phyloP scores from a whole-genome alignment of 2,888 invertebrate genomes.

The Nephrotoma flavescens region DNA sequence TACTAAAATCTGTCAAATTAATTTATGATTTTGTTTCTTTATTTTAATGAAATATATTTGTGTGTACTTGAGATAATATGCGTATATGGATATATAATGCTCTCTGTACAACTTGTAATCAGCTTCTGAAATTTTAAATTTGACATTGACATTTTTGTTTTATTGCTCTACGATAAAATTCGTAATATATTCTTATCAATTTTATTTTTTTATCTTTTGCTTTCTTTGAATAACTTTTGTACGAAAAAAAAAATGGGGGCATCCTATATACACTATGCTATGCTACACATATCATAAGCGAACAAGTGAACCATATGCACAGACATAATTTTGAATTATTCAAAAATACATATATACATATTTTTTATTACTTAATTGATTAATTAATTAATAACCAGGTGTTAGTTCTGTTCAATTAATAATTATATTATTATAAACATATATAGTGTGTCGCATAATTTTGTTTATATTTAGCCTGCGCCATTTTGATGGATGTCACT shows the following conservation, averaged over 20 bases:
- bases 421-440: neutral
- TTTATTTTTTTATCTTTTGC: neutral
- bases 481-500: neutral
- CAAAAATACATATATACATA: neutral
- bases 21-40: neutral
- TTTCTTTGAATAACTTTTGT: neutral
- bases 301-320: neutral
- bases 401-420: neutral
- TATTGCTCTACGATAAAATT: neutral
- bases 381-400: neutral
- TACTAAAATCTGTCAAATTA: neutral
- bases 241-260: neutral
- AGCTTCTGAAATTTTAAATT: neutral
- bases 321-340: neutral
- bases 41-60: neutral
- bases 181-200: neutral
- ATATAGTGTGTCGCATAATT: neutral
- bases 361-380: neutral
- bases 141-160: neutral
- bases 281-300: neutral
- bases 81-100: neutral
- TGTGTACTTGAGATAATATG: neutral
- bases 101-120: neutral
- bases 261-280: neutral
- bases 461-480: neutral